Percentiles rank a stretch among this genome's conserved stretches.
These are phyloP conservation scores for Ophiothrix spiculata DNA, from an alignment of 35 echinoderm and acorn worm species.

Conservation along the genomic window DNA sequence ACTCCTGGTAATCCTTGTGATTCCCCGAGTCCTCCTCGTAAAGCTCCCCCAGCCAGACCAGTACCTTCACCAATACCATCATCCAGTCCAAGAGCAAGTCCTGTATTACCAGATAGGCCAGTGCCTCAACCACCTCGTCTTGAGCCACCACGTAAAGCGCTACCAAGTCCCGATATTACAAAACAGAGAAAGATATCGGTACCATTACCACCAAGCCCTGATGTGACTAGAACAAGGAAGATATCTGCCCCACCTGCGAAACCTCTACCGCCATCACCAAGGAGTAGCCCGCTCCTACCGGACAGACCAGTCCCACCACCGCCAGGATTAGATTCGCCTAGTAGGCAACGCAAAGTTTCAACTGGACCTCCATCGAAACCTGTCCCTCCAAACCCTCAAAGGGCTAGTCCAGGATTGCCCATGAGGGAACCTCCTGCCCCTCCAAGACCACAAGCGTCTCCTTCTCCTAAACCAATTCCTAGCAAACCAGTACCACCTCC, in stretches of 20 bases:
- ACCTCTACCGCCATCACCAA: constrained; percentile 15
- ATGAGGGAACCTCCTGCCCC: neutral
- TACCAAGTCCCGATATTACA: neutral
- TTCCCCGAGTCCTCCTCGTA: neutral
- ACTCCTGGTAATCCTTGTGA: neutral
- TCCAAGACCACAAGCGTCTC: neutral
- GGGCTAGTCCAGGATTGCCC: constrained; percentile 7
- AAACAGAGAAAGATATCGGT: too few relatives aligned
- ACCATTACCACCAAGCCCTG: neutral
- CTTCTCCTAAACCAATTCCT: neutral
- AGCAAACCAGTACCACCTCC: neutral
- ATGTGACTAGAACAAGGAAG: neutral
- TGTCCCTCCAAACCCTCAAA: constrained; percentile 21
- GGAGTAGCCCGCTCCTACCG: neutral
- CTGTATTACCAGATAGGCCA: constrained; percentile 8
- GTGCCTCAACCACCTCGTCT: neutral
- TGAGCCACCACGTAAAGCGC: neutral
- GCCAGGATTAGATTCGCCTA: neutral
- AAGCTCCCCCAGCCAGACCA: neutral
- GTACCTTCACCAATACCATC: neutral
- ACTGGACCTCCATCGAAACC: constrained; percentile 12
- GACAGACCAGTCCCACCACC: constrained; percentile 25
- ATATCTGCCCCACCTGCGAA: neutral
- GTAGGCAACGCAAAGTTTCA: neutral
- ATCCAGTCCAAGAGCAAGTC: constrained; percentile 3